A percentile compares a stretch with the other conserved stretches of the same genome.
These are phyloP conservation scores for Volucella inflata DNA, from an alignment of 2,888 invertebrate genomes.

Conservation along the genomic window DNA sequence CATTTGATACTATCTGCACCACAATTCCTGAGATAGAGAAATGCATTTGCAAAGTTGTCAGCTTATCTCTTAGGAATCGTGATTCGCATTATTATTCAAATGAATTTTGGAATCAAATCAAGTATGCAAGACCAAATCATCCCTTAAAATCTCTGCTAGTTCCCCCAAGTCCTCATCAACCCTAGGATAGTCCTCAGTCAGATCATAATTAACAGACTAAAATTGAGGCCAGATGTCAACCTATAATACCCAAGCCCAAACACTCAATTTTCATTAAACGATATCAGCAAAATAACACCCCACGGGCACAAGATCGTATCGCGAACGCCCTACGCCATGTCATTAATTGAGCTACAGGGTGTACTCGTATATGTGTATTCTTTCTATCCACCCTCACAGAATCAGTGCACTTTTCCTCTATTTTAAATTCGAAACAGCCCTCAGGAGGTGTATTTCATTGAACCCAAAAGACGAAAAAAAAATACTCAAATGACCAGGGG, in stretches of 20 bases:
- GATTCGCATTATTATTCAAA: no score
- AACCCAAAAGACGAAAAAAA: neutral
- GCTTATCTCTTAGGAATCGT: no score
- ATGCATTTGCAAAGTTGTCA: no score
- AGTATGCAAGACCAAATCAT: no score
- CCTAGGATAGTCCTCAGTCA: no score
- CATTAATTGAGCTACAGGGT: constrained; percentile 53
- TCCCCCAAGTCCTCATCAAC: no score
- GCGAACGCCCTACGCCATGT: constrained; percentile 32
- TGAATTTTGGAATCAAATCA: no score
- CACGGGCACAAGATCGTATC: constrained; percentile 49
- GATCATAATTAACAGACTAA: no score
- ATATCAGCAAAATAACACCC: constrained; percentile 50
- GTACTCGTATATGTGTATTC: no score
- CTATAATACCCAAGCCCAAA: constrained; percentile 25
- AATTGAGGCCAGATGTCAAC: constrained; percentile 23
- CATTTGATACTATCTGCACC: no score
- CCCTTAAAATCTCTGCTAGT: no score
- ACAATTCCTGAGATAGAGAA: no score
- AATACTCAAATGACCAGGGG: constrained; percentile 33
- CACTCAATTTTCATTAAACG: constrained; percentile 44
- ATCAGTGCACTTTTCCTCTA: constrained; percentile 48
- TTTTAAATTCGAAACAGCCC: constrained; percentile 28
- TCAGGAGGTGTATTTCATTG: constrained; percentile 48
- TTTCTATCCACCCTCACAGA: constrained; percentile 26